Percentiles rank a stretch among this genome's conserved stretches.
Evolutionary conservation across 2,888 invertebrate species (phyloP).

Genomic region (Pristionchus entomophagus): DNA sequence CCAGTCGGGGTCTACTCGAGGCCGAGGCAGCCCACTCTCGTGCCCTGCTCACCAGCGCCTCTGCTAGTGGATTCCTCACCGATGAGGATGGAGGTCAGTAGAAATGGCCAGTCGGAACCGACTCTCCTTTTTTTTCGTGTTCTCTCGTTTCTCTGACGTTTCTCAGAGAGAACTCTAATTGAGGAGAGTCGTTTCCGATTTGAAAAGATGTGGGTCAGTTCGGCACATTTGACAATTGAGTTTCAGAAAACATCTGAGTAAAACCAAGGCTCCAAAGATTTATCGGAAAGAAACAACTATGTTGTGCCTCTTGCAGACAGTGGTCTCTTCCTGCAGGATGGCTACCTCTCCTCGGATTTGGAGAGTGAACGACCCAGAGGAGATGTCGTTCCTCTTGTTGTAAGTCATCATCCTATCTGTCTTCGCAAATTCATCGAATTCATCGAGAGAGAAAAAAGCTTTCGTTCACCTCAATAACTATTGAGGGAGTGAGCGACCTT

Average conservation of each 20-base stretch:
- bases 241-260: too few species aligned
- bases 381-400: slow-evolving; percentile 17
- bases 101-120: too few species aligned
- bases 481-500: too few species aligned
- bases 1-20: slow-evolving; percentile 26
- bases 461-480: background rate
- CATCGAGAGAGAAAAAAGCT: too few species aligned
- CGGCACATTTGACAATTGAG: too few species aligned
- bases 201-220: too few species aligned
- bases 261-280: too few species aligned
- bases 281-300: too few species aligned
- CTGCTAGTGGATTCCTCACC: slow-evolving; percentile 39
- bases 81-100: slow-evolving; percentile 46
- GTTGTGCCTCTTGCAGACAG: slow-evolving; percentile 21
- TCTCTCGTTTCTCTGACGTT: too few species aligned
- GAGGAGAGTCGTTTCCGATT: too few species aligned
- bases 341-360: slow-evolving; percentile 42
- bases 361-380: slow-evolving; percentile 39
- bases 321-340: slow-evolving; percentile 47
- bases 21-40: slow-evolving; percentile 28
- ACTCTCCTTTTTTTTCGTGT: too few species aligned
- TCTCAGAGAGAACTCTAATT: too few species aligned
- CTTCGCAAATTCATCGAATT: background rate
- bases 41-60: slow-evolving; percentile 18
- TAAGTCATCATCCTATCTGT: background rate